Evolutionary conservation across 2,113 vertebrate genomes (phyloP), one percentile per base, ranked within the genome.

Genomic region (Dromas ardeola): DNA sequence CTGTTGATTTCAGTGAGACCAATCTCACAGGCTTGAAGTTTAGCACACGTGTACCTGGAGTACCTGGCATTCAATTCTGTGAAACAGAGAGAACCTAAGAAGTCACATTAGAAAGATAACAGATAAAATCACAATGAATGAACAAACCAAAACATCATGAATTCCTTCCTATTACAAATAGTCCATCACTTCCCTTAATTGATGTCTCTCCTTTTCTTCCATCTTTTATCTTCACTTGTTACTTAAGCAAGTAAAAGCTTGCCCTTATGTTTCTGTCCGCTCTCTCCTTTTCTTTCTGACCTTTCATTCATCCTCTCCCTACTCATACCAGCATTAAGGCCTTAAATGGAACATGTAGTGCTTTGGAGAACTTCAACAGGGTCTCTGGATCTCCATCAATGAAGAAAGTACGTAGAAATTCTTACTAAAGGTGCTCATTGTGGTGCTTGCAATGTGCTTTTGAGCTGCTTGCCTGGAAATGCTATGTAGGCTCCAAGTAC

Each of bases 51-150:
- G 17, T 58, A 63, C 26, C 38, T 83, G 45, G 71, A 76, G 43
- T 19, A 77, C 10, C 19, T 62, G 43, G 6, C 29, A 73, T 62
- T 59, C 61, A 67, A 1, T 67, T 50, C 52, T 71, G n/a, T 1
- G 1, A 86, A 86, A 52, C 26, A 63, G 38, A 87, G 50, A 78
- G 20, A 71, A 45, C 11, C 25, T 42, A 40, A 74, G 56, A 59
- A 63, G 56, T 81, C 27, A 69, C 16, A 52, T 69, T 69, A 79
- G 56, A 76, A 90, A 96, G 43, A 45, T 47, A 91, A 79, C 36
- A 93, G 62, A 88, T 84, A 86, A 86, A 94, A 91, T 1, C 17
- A 56, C 36, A 81, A 53, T 55, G 55, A 77, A 79, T 36, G 40
- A 95, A 62, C 43, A 49, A 84, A 27, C 8, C 27, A 87, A 94